A percentile compares a stretch with the other conserved stretches of the same genome.
Evolutionary conservation across 2,113 vertebrate species (phyloP).

Genomic region (Odontesthes bonariensis): DNA sequence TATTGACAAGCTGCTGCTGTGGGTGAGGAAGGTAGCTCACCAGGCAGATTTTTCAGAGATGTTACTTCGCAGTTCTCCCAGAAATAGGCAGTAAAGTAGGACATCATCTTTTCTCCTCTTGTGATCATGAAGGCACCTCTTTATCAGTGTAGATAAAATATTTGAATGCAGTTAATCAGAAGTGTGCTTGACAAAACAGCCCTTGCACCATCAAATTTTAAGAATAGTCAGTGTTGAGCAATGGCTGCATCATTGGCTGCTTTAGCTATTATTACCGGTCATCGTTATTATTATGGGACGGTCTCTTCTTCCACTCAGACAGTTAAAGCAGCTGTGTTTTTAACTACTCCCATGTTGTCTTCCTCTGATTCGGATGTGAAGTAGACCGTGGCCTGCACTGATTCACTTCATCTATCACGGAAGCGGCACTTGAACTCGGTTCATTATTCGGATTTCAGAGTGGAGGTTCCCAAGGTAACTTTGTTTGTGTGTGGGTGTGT

Average conservation of each 20-base stretch:
- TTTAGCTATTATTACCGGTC: neutral
- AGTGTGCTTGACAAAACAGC: neutral
- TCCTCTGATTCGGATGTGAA: conserved; percentile 51
- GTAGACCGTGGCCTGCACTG: conserved; percentile 38
- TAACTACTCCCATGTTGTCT: conserved; percentile 43
- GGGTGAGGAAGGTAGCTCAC: too few species aligned
- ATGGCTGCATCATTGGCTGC: neutral
- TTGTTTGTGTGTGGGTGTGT: conserved; percentile 7
- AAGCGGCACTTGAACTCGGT: conserved; percentile 38
- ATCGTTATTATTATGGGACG: neutral
- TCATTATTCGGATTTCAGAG: conserved; percentile 31
- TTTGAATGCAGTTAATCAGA: too few species aligned
- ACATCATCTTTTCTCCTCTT: neutral
- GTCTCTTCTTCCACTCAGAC: conserved; percentile 14
- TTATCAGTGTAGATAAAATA: too few species aligned
- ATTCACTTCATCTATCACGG: conserved; percentile 57
- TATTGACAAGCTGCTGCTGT: conserved; percentile 40
- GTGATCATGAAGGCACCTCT: neutral
- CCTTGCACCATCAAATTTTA: neutral
- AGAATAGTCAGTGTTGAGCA: neutral
- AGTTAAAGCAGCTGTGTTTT: conserved; percentile 43
- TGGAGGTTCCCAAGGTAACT: conserved; percentile 42
- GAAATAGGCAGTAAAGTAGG: too few species aligned
- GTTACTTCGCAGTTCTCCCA: neutral
- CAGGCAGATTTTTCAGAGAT: conserved; percentile 7